Percentiles rank a stretch among this genome's conserved stretches.
phyloP scores from a whole-genome alignment of 2,113 vertebrate genomes.

The Onychostruthus taczanowskii region DNA sequence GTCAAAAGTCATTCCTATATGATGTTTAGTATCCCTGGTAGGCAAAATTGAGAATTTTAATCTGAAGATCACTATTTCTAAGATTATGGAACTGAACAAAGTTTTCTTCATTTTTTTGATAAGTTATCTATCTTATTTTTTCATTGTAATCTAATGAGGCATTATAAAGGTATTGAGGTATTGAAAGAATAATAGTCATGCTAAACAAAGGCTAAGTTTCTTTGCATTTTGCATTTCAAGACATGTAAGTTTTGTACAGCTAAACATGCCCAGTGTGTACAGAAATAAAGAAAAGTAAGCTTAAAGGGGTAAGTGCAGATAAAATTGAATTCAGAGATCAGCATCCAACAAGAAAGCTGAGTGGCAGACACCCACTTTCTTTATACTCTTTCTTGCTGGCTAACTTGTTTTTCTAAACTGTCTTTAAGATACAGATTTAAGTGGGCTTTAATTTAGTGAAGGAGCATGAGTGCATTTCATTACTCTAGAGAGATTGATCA shows the following conservation, averaged over 20 bases:
- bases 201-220: not conserved
- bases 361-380: not conserved
- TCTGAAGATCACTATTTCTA: not conserved
- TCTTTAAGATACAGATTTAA: not conserved
- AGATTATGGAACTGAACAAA: not conserved
- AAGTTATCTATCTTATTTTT: not conserved
- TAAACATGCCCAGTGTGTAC: not conserved
- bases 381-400: not conserved
- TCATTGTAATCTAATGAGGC: not conserved
- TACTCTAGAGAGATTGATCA: not conserved
- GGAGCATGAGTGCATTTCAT: not conserved
- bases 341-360: not conserved
- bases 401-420: not conserved
- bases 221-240: not conserved
- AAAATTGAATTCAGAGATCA: not conserved
- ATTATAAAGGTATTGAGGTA: not conserved
- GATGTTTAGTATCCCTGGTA: not conserved
- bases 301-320: not conserved
- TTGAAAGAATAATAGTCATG: not conserved
- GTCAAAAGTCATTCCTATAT: not conserved
- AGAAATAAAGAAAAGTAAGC: not conserved
- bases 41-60: not conserved
- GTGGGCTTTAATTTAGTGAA: not conserved
- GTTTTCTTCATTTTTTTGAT: not conserved
- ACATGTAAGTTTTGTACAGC: not conserved